Base-by-base conservation (phyloP, 2,888 invertebrate genomes). In the Synanthedon andrenaeformis region DNA sequence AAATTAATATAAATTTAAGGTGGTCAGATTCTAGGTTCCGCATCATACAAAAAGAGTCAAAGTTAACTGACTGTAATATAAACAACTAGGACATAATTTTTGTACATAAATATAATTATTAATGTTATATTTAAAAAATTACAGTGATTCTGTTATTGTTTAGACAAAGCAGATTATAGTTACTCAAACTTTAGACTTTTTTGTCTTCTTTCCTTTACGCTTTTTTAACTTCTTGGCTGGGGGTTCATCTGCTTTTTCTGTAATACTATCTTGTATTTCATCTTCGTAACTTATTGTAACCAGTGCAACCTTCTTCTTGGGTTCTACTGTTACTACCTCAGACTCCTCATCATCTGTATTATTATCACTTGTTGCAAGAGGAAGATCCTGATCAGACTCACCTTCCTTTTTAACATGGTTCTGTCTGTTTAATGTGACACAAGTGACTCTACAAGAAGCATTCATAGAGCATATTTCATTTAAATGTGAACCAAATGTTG, bases 381-480 rank as follows among this genome's bases (percentile, higher is more conserved):
- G 63, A 41, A 65, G 62, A 41, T 54, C 55, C 17, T 58, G 56
- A 53, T 60, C 59, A 17, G 66, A 55, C n/a, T 83, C 77, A 62
- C 85, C 85, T 56, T 84, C 84, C 58, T 82, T 79, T 35, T 83
- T 70, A 28, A 79, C 63, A 65, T 81, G 77, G 57, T 66, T 78
- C 56, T 86, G 82, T 68, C 80, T 87, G 59, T 91, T 83, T 41
- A 94, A 74, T 54, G 90, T 82, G 52, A 95, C 74, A 69, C 94
- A 94, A 13, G 94, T 94, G 12, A 94, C 90, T 65, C 95, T 89
- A 69, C 93, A 93, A 4, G 90, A 91, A 51, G 91, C 90, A 71
- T 90, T 91, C n/a, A 87, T 79, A 54, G 84, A 86, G 45, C 90
- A 89, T 58, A 92, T 73, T 72, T 91, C 88, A 64, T 76, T 66